phyloP scores from a whole-genome alignment of 1,140 invertebrate genomes.

The Ctenoplectra terminalis region DNA sequence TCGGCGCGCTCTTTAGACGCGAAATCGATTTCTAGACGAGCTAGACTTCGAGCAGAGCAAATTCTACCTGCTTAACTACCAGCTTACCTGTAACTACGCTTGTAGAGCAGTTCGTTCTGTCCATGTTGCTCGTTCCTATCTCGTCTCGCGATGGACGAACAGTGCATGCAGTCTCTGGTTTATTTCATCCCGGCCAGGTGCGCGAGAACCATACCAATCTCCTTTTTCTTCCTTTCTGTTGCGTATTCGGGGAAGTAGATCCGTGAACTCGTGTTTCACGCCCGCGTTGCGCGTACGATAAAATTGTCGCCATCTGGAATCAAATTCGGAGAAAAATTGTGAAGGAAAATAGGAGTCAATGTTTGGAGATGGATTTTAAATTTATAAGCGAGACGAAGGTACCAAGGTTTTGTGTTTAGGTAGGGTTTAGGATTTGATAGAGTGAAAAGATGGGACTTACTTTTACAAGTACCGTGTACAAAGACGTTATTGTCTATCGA shows the following conservation, averaged over 20 bases:
- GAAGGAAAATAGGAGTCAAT: neutral
- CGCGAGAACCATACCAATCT: neutral
- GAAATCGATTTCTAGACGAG: constrained; percentile 38
- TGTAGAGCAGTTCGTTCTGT: constrained; percentile 15
- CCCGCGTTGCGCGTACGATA: constrained; percentile 29
- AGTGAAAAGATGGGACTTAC: no score
- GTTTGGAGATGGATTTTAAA: neutral
- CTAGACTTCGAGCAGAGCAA: constrained; percentile 5
- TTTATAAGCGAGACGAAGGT: neutral
- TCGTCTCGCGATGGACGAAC: constrained; percentile 25
- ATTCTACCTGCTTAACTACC: constrained; percentile 2
- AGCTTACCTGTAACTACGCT: constrained; percentile 25
- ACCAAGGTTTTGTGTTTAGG: neutral
- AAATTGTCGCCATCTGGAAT: constrained; percentile 27
- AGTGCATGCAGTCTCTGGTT: constrained; percentile 27
- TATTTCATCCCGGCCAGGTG: constrained; percentile 52
- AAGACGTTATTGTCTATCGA: neutral
- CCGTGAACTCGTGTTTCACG: constrained; percentile 8
- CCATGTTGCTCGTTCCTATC: constrained; percentile 37
- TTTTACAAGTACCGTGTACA: neutral
- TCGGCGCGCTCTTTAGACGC: neutral
- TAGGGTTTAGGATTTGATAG: neutral
- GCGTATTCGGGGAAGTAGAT: constrained; percentile 24
- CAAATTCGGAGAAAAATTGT: neutral
- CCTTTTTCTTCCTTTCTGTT: constrained; percentile 42